Evolutionary conservation across 2,113 vertebrate genomes (phyloP), one percentile per base, ranked within the genome.

Genomic region (cattle (Bos taurus)): DNA sequence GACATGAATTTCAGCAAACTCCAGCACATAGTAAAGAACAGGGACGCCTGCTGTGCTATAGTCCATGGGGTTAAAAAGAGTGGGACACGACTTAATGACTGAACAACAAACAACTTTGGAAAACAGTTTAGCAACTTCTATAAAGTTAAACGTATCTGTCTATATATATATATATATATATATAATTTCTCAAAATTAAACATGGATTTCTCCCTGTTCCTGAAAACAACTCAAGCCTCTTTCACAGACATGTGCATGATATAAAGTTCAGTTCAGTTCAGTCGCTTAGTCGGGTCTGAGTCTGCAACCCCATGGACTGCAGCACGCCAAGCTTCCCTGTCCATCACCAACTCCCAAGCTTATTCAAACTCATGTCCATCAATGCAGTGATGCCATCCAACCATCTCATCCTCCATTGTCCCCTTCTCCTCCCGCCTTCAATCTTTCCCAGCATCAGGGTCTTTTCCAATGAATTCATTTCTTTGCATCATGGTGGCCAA

Each of bases 281-380:
- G 33, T n/a, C 2, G 0, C 16, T 67, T 16, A 67, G 33, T 4
- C 0, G 0, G 7, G 33, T 64, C 30, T 1, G 7, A 64, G 7
- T 64, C 15, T 64, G 62, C 1, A 3, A 17, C 30, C 62, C 30
- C 15, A 64, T n/a, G 62, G 30, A 64, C 30, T 17, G 30, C 62
- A 64, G 62, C 62, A n/a, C 0, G 0, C 62, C 33, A n/a, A 2
- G 30, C 16, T n/a, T 64, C 62, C 3, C 30, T 64, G 62, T 64
- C 16, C 62, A n/a, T 64, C 33, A 64, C 62, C 62, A 64, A 64
- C 30, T 64, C 15, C 16, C 30, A 64, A 64, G 62, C 8, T 64
- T n/a, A 64, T 16, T 9, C 30, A 64, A 64, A 64, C 16, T 64
- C 62, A 64, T 64, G 62, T 17, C 26, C 26, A 60, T 60, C 2